Evolutionary conservation across 2,113 vertebrate genomes (phyloP), one percentile per base, ranked within the genome.

Genomic region (Eudyptes chrysolophus): DNA sequence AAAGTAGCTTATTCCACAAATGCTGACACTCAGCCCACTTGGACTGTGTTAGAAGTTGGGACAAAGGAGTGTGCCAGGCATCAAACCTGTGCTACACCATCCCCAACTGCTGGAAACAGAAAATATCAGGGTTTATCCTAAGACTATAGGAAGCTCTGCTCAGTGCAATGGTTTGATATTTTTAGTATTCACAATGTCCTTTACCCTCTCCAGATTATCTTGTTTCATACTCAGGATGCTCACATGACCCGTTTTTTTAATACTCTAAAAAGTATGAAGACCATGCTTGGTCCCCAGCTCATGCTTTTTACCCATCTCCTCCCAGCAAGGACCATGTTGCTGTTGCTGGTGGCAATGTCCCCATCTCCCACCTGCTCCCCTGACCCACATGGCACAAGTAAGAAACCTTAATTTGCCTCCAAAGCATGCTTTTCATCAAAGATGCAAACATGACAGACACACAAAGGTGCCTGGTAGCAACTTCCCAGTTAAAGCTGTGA

Each of bases 201-300:
- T 57, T 55, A 57, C 16, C 27, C 13, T 78, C 61, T 44, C 51
- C 32, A 42, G 29, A 20, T 66, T 12, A 11, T 14, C 6, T 34
- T 21, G 9, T 40, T 88, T 71, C 13, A 20, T 3, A 32, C 61
- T 64, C 18, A 6, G 25, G 30, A 19, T 1, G 4, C 25, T 74
- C 68, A 38, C 7, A 1, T 1, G 0, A 6, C 55, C 69, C 22
- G 6, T n/a, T 55, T 58, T 58, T 38, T 7, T 9, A 5, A 14
- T 11, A 6, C 13, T 49, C 6, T 40, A 20, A 32, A 76, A 68
- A 24, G 6, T 2, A 36, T 9, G 13, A 84, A 44, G 71, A 34
- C 42, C 22, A 6, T 8, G 3, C 8, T 5, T 54, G 13, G 6
- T 18, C n/a, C 34, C 30, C 36, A 79, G 20, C 21, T 64, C 0